These are phyloP conservation scores for Adineta ricciae DNA, from an alignment of 2,888 invertebrate species.

Conservation along the genomic window DNA sequence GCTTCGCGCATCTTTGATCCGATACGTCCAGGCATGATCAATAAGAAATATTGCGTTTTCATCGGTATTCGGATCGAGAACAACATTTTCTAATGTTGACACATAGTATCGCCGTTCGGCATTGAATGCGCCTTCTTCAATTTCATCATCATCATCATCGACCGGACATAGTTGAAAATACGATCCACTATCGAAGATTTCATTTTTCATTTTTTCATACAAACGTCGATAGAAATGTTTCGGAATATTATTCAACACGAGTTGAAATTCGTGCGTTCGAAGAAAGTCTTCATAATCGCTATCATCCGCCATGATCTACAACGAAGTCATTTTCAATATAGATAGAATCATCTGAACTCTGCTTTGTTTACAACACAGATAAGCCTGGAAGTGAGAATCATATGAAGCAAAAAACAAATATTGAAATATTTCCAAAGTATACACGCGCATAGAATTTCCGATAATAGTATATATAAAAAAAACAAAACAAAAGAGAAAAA, in stretches of 20 bases:
- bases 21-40: constrained; percentile 80
- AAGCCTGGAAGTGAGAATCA: neutral
- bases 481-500: neutral
- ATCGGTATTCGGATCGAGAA: neutral
- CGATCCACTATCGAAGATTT: constrained; percentile 65
- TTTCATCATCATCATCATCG: constrained; percentile 56
- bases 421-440: neutral
- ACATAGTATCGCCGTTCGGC: constrained; percentile 55
- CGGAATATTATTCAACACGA: neutral
- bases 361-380: neutral
- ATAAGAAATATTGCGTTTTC: constrained; percentile 62
- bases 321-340: neutral
- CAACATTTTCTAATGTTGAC: constrained; percentile 56
- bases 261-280: constrained; percentile 10
- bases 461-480: neutral
- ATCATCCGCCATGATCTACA: neutral
- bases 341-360: neutral
- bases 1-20: constrained; percentile 57
- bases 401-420: neutral
- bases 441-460: neutral
- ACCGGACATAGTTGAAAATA: constrained; percentile 62
- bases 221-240: constrained; percentile 8
- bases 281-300: neutral
- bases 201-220: constrained; percentile 15
- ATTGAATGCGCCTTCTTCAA: constrained; percentile 63